These are phyloP conservation scores for Poeciliopsis presidionis DNA, from an alignment of 2,797 vertebrate species.

Conservation along the genomic window DNA sequence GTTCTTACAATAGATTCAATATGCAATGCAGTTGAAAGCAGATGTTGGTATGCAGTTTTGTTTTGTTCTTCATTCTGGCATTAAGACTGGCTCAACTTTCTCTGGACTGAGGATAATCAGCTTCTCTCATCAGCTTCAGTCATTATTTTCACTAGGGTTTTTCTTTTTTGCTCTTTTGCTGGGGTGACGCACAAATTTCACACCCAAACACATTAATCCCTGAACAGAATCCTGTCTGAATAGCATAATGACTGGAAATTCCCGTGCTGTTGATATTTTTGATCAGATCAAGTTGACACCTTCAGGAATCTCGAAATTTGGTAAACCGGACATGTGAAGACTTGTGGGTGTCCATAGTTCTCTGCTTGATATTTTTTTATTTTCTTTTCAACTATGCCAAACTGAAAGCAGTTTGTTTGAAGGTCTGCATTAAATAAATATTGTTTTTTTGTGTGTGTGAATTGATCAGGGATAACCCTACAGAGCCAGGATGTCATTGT, in stretches of 20 bases:
- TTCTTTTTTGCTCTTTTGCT: background rate
- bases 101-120: background rate
- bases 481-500: background rate
- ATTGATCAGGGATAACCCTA: background rate
- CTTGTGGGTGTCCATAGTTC: background rate
- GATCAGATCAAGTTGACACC: background rate
- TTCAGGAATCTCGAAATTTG: background rate
- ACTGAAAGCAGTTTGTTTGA: conserved; percentile 2
- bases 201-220: background rate
- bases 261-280: background rate
- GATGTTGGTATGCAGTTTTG: background rate
- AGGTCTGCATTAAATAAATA: background rate
- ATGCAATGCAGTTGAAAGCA: background rate
- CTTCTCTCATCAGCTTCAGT: background rate
- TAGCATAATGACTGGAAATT: background rate
- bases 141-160: background rate
- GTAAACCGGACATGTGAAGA: background rate
- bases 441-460: background rate
- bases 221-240: background rate
- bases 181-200: background rate
- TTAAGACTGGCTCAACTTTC: background rate
- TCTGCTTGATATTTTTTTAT: background rate
- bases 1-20: no score
- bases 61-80: background rate
- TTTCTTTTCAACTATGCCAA: background rate